Conservation (phyloP, 2,113 vertebrate genomes). For the Notiomystis cincta region DNA sequence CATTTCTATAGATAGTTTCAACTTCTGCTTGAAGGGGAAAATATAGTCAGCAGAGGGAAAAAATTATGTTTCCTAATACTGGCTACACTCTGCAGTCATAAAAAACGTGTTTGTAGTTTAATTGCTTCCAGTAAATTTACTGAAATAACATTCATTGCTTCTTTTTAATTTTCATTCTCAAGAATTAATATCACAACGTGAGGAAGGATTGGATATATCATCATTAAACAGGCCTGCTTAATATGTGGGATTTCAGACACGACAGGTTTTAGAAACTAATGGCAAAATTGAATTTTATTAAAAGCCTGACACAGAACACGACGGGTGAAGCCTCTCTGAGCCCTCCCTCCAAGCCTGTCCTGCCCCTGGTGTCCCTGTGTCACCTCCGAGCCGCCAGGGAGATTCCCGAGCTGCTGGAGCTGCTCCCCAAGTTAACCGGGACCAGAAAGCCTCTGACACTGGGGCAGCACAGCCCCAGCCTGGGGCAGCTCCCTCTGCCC, state of each 20-base stretch:
- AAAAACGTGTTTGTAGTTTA: slow-evolving; percentile 1
- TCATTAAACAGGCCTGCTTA: not conserved
- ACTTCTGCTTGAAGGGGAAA: not conserved
- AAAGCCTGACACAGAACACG: not conserved
- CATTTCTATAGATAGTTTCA: not conserved
- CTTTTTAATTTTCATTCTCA: not conserved
- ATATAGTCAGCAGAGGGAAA: not conserved
- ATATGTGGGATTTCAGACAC: slow-evolving; percentile 14
- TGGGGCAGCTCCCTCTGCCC: fast-evolving
- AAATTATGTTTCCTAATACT: not conserved
- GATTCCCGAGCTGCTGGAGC: not conserved
- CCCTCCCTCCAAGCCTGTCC: not conserved
- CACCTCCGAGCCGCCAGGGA: too few species aligned
- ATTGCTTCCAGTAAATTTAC: slow-evolving; percentile 28
- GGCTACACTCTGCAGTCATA: not conserved
- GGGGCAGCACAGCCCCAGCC: not conserved
- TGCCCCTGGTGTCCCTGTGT: not conserved
- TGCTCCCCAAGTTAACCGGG: not conserved
- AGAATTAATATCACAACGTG: slow-evolving; percentile 26
- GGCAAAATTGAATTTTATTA: slow-evolving; percentile 52
- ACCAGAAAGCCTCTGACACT: not conserved
- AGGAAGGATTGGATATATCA: not conserved
- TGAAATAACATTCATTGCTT: not conserved
- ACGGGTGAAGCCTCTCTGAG: not conserved
- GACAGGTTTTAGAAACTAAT: slow-evolving; percentile 44